phyloP scores from a whole-genome alignment of 1,140 invertebrate species.

The Calephelis virginiensis region DNA sequence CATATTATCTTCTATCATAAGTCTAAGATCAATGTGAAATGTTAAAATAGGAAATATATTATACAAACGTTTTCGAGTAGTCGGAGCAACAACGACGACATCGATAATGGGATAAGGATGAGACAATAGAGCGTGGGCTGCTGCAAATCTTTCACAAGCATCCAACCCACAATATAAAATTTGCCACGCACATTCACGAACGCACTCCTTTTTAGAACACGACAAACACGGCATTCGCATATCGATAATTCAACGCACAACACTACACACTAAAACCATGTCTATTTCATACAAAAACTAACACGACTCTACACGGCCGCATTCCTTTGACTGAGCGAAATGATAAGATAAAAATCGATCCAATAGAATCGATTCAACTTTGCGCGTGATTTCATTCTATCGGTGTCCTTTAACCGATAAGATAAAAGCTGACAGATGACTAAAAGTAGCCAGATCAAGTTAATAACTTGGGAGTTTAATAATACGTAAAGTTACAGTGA shows the following conservation, averaged over 20 bases:
- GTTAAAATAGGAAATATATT: conserved; percentile 27
- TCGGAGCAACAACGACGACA: conserved; percentile 57
- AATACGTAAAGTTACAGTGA: conserved; percentile 34
- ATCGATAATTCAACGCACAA: conserved; percentile 41
- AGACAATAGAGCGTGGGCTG: conserved; percentile 44
- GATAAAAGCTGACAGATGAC: conserved; percentile 35
- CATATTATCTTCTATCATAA: no score
- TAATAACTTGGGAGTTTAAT: conserved; percentile 28
- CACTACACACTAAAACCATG: conserved; percentile 31
- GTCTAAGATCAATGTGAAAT: no score
- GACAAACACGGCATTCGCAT: conserved; percentile 52
- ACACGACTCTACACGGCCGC: conserved; percentile 36
- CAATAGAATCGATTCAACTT: conserved; percentile 54
- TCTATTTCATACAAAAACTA: conserved; percentile 21
- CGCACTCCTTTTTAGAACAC: conserved; percentile 50
- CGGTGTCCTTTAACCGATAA: conserved; percentile 60
- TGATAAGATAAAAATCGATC: conserved; percentile 57
- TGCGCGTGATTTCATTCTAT: conserved; percentile 64
- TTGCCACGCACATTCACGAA: conserved; percentile 51
- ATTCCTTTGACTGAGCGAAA: conserved; percentile 44
- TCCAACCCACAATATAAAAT: conserved; percentile 47
- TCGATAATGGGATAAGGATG: conserved; percentile 56
- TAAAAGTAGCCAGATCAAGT: conserved; percentile 29
- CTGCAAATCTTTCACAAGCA: conserved; percentile 48
- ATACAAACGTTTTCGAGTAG: conserved; percentile 55